Percentiles rank a stretch among this genome's conserved stretches.
phyloP scores from a whole-genome alignment of 2,113 vertebrate species.

The Pitta sordida region DNA sequence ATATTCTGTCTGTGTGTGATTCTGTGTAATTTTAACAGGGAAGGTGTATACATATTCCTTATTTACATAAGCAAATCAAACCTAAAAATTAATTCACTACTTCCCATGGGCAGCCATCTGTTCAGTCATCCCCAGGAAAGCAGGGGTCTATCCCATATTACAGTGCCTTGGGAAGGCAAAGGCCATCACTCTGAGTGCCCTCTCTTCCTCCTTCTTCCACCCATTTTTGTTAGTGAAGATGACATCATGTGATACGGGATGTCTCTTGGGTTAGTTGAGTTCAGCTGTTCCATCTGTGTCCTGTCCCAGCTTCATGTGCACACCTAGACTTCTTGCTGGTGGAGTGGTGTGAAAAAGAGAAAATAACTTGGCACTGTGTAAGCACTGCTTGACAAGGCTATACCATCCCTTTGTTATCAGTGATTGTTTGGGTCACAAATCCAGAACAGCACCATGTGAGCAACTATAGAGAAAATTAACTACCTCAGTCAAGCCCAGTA shows the following conservation, averaged over 20 bases:
- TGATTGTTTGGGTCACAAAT: neutral
- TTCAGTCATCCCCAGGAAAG: neutral
- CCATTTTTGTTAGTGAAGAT: neutral
- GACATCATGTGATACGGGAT: neutral
- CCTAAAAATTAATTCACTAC: neutral
- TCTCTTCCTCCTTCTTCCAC: neutral
- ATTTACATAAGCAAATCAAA: accelerated
- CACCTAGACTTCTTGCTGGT: accelerated
- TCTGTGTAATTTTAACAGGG: neutral
- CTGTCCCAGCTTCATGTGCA: neutral
- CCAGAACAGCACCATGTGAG: neutral
- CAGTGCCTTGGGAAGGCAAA: neutral
- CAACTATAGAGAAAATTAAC: neutral
- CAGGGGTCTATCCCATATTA: neutral
- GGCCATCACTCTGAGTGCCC: accelerated
- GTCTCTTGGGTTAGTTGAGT: neutral
- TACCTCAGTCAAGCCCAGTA: neutral
- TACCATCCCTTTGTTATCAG: neutral
- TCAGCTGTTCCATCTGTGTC: neutral
- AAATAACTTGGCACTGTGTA: neutral
- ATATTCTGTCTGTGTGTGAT: too few species aligned
- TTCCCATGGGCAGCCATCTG: neutral
- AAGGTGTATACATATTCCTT: accelerated
- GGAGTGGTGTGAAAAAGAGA: neutral
- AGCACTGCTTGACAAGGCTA: neutral